phyloP scores from a whole-genome alignment of 2,888 invertebrate genomes.

The Drosophila leonis region DNA sequence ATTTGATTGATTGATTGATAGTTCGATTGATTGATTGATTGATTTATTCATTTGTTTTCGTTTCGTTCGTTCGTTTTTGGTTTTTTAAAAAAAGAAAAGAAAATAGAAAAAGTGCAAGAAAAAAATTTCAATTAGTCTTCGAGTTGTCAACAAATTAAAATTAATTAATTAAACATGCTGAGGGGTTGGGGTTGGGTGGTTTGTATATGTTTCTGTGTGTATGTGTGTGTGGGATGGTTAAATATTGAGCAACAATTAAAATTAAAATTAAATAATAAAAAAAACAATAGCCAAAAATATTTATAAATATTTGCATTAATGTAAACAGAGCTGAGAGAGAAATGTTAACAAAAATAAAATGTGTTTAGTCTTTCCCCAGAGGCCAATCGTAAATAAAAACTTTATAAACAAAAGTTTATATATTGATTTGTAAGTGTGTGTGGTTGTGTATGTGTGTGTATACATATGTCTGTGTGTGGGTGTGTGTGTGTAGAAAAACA shows the following conservation, averaged over 20 bases:
- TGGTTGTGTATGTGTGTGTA: constrained; percentile 15
- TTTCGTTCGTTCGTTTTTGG: constrained; percentile 34
- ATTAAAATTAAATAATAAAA: constrained; percentile 22
- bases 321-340: constrained; percentile 38
- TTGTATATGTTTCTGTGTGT: constrained; percentile 16
- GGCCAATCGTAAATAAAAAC: constrained; percentile 82
- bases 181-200: constrained; percentile 9
- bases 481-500: constrained; percentile 47
- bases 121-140: constrained; percentile 77
- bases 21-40: constrained; percentile 30
- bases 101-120: constrained; percentile 80
- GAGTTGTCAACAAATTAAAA: constrained; percentile 67
- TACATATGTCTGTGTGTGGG: constrained; percentile 33
- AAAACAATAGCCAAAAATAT: constrained; percentile 55
- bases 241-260: constrained; percentile 53
- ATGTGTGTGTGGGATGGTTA: constrained; percentile 33
- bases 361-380: constrained; percentile 86
- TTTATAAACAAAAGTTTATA: constrained; percentile 30
- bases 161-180: constrained; percentile 71
- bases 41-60: constrained; percentile 21
- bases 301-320: constrained; percentile 32
- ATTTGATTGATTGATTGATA: constrained; percentile 48
- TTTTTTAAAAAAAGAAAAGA: constrained; percentile 70
- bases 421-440: constrained; percentile 26
- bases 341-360: constrained; percentile 64